phyloP scores from a whole-genome alignment of 2,113 vertebrate species.

The Hemiscyllium ocellatum region DNA sequence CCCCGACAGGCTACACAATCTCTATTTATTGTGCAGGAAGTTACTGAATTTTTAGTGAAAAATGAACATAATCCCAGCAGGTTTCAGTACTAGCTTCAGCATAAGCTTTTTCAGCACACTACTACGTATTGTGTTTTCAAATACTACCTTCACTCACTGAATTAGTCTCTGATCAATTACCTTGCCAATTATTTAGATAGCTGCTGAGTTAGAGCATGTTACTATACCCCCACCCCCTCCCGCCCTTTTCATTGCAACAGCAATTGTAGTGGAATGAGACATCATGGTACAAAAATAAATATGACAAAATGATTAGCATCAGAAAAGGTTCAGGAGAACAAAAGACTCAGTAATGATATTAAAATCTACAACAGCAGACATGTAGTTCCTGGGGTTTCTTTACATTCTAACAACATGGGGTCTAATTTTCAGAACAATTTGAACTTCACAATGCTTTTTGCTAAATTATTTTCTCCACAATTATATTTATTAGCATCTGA shows the following conservation, averaged over 20 bases:
- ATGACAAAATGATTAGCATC: background rate
- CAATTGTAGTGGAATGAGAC: background rate
- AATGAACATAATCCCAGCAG: background rate
- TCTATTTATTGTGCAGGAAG: background rate
- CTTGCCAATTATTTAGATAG: background rate
- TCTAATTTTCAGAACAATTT: background rate
- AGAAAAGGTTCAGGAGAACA: background rate
- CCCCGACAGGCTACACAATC: no score
- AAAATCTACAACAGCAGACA: background rate
- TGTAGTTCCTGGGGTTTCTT: background rate
- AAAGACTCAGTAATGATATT: background rate
- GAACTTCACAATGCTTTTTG: background rate
- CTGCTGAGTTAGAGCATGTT: background rate
- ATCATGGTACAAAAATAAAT: background rate
- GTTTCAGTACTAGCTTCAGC: background rate
- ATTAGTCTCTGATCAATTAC: background rate
- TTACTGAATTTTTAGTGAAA: background rate
- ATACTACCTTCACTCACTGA: background rate
- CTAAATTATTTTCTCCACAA: background rate
- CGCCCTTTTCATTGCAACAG: background rate
- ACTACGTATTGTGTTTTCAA: background rate
- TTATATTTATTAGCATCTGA: background rate
- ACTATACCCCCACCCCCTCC: background rate
- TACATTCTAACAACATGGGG: background rate
- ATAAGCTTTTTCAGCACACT: conserved; percentile 1